Evolutionary conservation across 2,797 vertebrate genomes (phyloP), one percentile per base, ranked within the genome.

Genomic region (Pseudochirops corinnae): DNA sequence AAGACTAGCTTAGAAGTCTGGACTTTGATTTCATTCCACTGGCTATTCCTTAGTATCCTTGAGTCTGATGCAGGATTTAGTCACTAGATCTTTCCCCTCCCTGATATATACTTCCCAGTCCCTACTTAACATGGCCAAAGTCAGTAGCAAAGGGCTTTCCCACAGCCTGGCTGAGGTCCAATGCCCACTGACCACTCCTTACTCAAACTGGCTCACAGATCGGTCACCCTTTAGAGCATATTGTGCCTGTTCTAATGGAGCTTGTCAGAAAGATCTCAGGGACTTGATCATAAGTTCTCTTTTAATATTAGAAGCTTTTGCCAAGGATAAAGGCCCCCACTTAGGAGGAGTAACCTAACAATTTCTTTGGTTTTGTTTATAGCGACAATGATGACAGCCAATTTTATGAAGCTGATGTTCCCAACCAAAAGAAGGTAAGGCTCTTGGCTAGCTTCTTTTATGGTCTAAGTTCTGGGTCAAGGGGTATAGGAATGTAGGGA

Each of bases 361-460:
- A 46, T 24, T 5, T 90, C 21, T 96, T 58, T 96, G 46, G 55
- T 96, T 97, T 95, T 93, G 92, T 82, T 96, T 97, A 29, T 93
- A 98, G 98, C 26, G 58, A 62, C 93, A 87, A 95, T 0, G 94
- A 97, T n/a, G 95, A 96, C 56, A 90, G 95, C 56, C 57, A 97
- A 53, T 94, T 97, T 91, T 97, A 97, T 96, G 96, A 98, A 26
- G 56, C 1, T 9, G 96, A 97, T 0, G 62, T 18, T 0, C 92
- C 93, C 52, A 91, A 90, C 50, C 91, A 96, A 52, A 97, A 90
- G 92, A 96, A 97, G 97, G 98, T 98, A 24, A 98, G 97, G 53
- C 33, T 52, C 1, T 13, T 28, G 57, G 46, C 21, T 90, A 90
- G 52, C 12, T 93, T 55, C 29, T 91, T 82, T 82, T 82, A 24